A percentile compares a stretch with the other conserved stretches of the same genome.
Conservation (phyloP, 2,797 vertebrate species). For the Epinephelus malabaricus region DNA sequence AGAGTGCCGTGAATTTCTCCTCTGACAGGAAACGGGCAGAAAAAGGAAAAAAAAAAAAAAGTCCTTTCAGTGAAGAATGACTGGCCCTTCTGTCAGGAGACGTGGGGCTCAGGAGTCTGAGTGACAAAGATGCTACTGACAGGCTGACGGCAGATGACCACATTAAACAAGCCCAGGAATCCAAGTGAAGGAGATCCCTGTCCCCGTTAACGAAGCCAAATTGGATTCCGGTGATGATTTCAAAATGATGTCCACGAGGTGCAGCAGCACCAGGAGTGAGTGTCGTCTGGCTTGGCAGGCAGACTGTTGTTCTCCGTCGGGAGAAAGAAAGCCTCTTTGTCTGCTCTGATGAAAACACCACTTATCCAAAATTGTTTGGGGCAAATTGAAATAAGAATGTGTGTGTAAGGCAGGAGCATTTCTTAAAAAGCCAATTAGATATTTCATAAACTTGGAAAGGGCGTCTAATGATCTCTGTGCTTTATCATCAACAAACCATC, state of each 20-base stretch:
- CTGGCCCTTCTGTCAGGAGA: constrained; percentile 80
- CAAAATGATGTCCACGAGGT: constrained; percentile 86
- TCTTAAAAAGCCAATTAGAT: constrained; percentile 62
- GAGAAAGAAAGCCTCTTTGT: constrained; percentile 61
- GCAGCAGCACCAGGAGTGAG: constrained; percentile 50
- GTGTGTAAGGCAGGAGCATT: constrained; percentile 52
- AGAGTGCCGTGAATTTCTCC: constrained; percentile 73
- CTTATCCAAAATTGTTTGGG: constrained; percentile 38
- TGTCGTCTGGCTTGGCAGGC: constrained; percentile 43
- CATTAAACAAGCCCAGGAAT: constrained; percentile 78
- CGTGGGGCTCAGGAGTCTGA: constrained; percentile 69
- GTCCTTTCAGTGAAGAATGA: constrained; percentile 81
- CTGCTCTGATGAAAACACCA: constrained; percentile 44
- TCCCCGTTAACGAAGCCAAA: constrained; percentile 82
- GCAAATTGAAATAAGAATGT: constrained; percentile 71
- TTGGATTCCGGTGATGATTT: constrained; percentile 83
- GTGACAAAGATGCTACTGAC: constrained; percentile 86
- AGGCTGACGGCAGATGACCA: constrained; percentile 77
- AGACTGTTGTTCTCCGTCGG: constrained; percentile 35
- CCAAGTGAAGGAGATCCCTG: constrained; percentile 79
- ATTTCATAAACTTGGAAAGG: constrained; percentile 63
- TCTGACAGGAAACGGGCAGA: constrained; percentile 78
- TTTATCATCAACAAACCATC: constrained; percentile 2
- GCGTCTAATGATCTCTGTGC: neutral
- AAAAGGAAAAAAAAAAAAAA: constrained; percentile 33